phyloP scores from a whole-genome alignment of 2,797 vertebrate genomes.

The Philypnodon macrostomus region DNA sequence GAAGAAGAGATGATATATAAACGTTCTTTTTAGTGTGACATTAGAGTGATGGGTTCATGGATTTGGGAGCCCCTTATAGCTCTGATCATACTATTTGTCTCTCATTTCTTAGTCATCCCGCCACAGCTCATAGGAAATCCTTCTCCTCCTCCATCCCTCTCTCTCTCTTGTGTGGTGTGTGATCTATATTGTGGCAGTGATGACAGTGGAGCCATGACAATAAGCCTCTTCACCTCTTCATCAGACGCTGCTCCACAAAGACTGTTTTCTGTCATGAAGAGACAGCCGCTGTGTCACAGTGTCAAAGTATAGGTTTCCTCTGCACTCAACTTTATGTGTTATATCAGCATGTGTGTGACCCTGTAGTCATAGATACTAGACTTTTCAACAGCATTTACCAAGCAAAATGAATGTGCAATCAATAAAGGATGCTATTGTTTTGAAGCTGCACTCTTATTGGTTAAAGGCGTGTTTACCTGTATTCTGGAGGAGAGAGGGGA shows the following conservation, averaged over 20 bases:
- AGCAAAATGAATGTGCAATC: too few species aligned
- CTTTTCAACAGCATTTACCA: too few species aligned
- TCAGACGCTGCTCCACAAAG: slow-evolving; percentile 30
- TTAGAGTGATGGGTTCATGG: slow-evolving; percentile 15
- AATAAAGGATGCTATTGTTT: too few species aligned
- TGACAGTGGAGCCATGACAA: slow-evolving; percentile 43
- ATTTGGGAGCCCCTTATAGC: slow-evolving; percentile 18
- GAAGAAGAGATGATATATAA: background rate
- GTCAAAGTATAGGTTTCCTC: slow-evolving; percentile 49
- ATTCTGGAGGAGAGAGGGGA: too few species aligned
- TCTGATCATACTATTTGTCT: slow-evolving; percentile 37
- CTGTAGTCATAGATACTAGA: slow-evolving; percentile 4
- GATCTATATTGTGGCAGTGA: slow-evolving; percentile 37
- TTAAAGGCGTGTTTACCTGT: too few species aligned
- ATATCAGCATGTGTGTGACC: slow-evolving; percentile 13
- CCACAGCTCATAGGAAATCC: slow-evolving; percentile 28
- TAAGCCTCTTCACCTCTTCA: slow-evolving; percentile 54
- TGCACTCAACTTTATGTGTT: slow-evolving; percentile 23
- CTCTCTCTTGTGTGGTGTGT: slow-evolving; percentile 30
- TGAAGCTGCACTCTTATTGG: too few species aligned
- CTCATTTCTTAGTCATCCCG: slow-evolving; percentile 37
- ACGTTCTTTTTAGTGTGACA: slow-evolving; percentile 19
- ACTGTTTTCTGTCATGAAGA: slow-evolving; percentile 44
- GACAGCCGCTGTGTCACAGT: slow-evolving; percentile 39
- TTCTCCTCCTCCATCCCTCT: slow-evolving; percentile 9